Evolutionary conservation across 2,113 vertebrate species (phyloP).

Genomic region (Bagarius yarrelli): DNA sequence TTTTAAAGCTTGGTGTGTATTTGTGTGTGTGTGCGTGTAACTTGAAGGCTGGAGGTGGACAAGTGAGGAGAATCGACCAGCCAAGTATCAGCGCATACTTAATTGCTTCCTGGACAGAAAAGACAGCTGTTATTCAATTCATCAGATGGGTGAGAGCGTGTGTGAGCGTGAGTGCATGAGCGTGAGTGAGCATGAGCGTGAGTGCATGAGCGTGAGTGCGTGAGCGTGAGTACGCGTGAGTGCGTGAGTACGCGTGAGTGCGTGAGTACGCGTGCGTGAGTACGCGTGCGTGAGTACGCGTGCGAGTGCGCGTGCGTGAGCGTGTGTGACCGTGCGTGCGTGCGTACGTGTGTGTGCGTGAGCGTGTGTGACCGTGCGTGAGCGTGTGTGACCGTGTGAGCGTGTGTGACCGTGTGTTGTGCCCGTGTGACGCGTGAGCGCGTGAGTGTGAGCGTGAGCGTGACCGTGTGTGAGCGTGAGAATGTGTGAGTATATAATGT

Average conservation of each 20-base stretch:
- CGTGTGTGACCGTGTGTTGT: too few relatives aligned
- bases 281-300: too few relatives aligned
- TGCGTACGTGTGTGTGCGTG: too few relatives aligned
- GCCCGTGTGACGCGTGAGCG: too few relatives aligned
- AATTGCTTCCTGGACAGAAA: slow-evolving; percentile 85
- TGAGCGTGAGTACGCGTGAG: background rate
- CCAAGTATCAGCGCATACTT: slow-evolving; percentile 77
- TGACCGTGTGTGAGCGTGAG: too few relatives aligned
- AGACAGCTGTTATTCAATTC: slow-evolving; percentile 87
- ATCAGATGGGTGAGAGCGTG: slow-evolving; percentile 80
- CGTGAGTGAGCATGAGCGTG: background rate
- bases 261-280: background rate
- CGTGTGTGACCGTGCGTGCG: too few relatives aligned
- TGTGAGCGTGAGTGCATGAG: background rate
- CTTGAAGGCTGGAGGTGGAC: slow-evolving; percentile 81
- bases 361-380: too few relatives aligned
- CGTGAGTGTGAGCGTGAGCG: too few relatives aligned
- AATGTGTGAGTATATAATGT: too few relatives aligned
- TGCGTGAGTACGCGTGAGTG: background rate
- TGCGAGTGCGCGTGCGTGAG: too few relatives aligned
- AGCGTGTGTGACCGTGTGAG: too few relatives aligned
- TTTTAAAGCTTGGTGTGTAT: too few relatives aligned
- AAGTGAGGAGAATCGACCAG: slow-evolving; percentile 68
- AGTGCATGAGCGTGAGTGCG: background rate
- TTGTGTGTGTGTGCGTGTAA: background rate